Evolutionary conservation across 2,888 invertebrate species (phyloP).

Genomic region (Steromphala cineraria): DNA sequence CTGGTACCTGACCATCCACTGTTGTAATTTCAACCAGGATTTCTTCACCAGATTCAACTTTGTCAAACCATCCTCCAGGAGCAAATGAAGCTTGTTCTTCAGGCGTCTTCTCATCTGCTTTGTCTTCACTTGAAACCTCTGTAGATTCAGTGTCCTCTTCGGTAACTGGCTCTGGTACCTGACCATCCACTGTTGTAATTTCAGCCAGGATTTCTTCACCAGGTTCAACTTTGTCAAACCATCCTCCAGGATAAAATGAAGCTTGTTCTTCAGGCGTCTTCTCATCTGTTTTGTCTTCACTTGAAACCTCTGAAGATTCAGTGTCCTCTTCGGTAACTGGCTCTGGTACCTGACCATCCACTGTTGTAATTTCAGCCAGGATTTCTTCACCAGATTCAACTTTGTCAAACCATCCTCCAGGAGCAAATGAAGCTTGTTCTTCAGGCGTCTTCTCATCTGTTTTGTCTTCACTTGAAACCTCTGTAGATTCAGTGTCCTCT

Average conservation of each 20-base stretch:
- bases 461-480: not conserved
- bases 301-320: not conserved
- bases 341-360: not conserved
- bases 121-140: not conserved
- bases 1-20: not conserved
- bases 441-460: not conserved
- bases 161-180: not conserved
- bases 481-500: not conserved
- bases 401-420: not conserved
- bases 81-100: not conserved
- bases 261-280: not conserved
- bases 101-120: not conserved
- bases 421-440: not conserved
- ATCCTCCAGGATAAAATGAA: not conserved
- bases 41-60: not conserved
- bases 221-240: not conserved
- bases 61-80: conserved; percentile 5
- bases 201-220: not conserved
- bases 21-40: not conserved
- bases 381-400: not conserved
- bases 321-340: not conserved
- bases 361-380: not conserved
- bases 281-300: not conserved
- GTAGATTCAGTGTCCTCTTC: not conserved
- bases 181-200: not conserved